Percentiles rank a stretch among this genome's conserved stretches.
These are phyloP conservation scores for Eciton burchellii DNA, from an alignment of 1,140 invertebrate species.

Conservation along the genomic window DNA sequence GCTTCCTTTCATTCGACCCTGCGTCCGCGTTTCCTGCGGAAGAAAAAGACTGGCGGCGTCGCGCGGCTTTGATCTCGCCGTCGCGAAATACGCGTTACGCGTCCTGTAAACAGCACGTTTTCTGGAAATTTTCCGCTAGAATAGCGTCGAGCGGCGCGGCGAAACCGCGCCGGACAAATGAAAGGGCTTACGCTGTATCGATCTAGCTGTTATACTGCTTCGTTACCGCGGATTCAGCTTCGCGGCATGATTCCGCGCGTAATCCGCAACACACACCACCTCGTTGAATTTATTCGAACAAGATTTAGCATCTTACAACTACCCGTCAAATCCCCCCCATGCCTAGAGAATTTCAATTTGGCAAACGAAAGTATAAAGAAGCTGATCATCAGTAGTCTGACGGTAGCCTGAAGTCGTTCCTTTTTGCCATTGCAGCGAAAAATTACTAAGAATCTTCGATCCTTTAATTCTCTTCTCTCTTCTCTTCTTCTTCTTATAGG, in stretches of 20 bases:
- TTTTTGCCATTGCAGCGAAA: neutral
- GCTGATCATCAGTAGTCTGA: neutral
- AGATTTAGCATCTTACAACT: conserved; percentile 28
- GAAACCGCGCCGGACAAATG: conserved; percentile 48
- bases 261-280: conserved; percentile 6
- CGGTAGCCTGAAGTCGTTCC: neutral
- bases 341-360: conserved; percentile 4
- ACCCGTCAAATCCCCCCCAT: neutral
- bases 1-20: conserved; percentile 7
- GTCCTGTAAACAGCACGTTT: conserved; percentile 28
- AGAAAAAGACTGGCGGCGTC: neutral
- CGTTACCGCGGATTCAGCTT: conserved; percentile 54
- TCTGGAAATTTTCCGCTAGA: conserved; percentile 37
- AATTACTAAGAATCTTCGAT: neutral
- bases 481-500: no score
- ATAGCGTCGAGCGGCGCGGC: neutral
- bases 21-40: neutral
- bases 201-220: conserved; percentile 46
- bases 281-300: neutral
- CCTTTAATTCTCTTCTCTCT: no score
- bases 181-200: conserved; percentile 44
- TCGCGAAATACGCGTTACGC: conserved; percentile 32
- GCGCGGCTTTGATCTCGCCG: conserved; percentile 45
- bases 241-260: conserved; percentile 22
- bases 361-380: neutral